phyloP scores from a whole-genome alignment of 2,797 vertebrate species.

The Halcyon badia region DNA sequence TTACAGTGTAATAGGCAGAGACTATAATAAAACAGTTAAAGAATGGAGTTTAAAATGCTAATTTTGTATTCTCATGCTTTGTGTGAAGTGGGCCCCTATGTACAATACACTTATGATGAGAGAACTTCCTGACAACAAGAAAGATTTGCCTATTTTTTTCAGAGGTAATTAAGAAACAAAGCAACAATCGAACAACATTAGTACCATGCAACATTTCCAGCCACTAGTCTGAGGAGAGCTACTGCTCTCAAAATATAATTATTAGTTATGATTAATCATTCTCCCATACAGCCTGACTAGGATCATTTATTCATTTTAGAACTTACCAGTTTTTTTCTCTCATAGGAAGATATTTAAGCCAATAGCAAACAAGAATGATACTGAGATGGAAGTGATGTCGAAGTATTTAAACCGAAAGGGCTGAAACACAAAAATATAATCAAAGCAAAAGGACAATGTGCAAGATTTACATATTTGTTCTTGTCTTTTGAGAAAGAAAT shows the following conservation, averaged over 20 bases:
- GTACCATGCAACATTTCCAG: neutral
- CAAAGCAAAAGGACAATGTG: neutral
- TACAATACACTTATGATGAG: neutral
- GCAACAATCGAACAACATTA: neutral
- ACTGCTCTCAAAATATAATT: neutral
- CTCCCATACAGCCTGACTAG: neutral
- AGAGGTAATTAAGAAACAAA: constrained; percentile 44
- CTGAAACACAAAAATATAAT: neutral
- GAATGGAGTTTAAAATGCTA: constrained; percentile 8
- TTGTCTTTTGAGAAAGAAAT: neutral
- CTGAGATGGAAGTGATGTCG: neutral
- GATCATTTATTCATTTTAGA: neutral
- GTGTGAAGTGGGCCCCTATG: neutral
- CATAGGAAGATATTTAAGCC: neutral
- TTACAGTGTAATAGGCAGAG: neutral
- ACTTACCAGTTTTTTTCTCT: neutral
- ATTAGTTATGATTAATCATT: constrained; percentile 19
- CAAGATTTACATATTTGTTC: constrained; percentile 1
- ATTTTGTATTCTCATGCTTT: neutral
- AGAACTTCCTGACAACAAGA: neutral
- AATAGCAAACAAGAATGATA: neutral
- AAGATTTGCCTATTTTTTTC: constrained; percentile 31
- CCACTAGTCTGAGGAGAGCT: neutral
- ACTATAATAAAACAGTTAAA: neutral
- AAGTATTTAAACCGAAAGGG: constrained; percentile 1